A percentile compares a stretch with the other conserved stretches of the same genome.
phyloP scores from a whole-genome alignment of 2,113 vertebrate species.

The Naja naja region DNA sequence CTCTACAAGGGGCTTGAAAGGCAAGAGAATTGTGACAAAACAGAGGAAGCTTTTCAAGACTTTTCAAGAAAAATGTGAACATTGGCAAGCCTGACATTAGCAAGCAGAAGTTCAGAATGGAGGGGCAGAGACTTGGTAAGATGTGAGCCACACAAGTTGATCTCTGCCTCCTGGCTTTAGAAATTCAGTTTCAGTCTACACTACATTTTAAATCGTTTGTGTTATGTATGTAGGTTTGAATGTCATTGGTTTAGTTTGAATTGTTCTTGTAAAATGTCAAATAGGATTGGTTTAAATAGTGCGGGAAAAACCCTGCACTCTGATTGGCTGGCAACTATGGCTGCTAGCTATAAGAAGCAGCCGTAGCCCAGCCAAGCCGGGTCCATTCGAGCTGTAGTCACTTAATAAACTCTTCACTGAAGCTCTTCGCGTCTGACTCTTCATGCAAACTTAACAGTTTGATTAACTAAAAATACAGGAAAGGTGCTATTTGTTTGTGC shows the following conservation, averaged over 20 bases:
- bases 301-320: too few species aligned
- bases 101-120: background rate
- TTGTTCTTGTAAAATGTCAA: too few species aligned
- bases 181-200: background rate
- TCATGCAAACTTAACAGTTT: too few species aligned
- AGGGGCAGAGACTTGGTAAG: background rate
- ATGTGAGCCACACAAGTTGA: background rate
- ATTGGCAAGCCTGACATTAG: background rate
- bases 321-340: too few species aligned
- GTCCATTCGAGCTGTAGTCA: too few species aligned
- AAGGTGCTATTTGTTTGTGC: background rate
- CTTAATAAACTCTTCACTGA: too few species aligned
- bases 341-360: too few species aligned
- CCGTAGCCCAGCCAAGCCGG: too few species aligned
- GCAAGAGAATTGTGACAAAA: background rate
- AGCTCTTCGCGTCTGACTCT: too few species aligned
- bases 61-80: background rate
- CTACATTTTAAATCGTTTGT: background rate
- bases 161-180: background rate
- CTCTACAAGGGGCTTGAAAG: background rate
- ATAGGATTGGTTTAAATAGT: too few species aligned
- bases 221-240: too few species aligned
- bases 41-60: background rate
- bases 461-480: background rate
- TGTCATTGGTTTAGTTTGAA: too few species aligned